Base-by-base conservation (phyloP, 2,797 vertebrate genomes). In the Syngnathus acus region DNA sequence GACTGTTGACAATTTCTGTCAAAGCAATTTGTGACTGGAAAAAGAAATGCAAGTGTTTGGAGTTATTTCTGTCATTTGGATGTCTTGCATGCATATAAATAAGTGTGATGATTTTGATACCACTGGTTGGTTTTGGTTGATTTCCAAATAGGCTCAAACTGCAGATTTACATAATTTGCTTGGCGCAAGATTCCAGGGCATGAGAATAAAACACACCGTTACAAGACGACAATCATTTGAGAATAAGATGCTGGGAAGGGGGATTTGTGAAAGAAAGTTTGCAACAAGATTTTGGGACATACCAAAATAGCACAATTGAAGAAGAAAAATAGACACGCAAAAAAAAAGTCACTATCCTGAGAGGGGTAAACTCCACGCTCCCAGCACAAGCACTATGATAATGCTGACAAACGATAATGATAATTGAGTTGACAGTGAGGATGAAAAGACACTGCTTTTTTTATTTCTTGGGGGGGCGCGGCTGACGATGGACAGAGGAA, bases 151-250 rank as follows among this genome's bases (percentile, higher is more conserved):
- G 66, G 48, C 16, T 53, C 26, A 2, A 11, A 32, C 63, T 21
- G 14, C 40, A 59, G 19, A 78, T 69, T 37, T 43, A 32, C 32
- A 32, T 32, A 61, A 40, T 65, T 65, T 69, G 45, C 51, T 59
- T 62, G 50, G 38, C 65, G 55, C 54, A 65, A 45, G 42, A 14
- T 65, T 77, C 51, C 54, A 66, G 62, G 7, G 45, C 26, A 59
- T 6, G 11, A 72, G 60, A 62, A 26, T 45, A 45, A 23, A 62
- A 72, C 32, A 32, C 32, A 69, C 65, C 61, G 53, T 63, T 73
- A 50, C 54, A 76, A 67, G 58, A 51, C 54, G 54, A 45, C 64
- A 68, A 68, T 68, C 32, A 64, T 74, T 74, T 53, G 66, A 68
- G 59, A 69, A 62, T 14, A 23, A 26, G 73, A 55, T 68, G 48